Base-by-base conservation (phyloP, 2,797 vertebrate species). In the Bucorvus abyssinicus region DNA sequence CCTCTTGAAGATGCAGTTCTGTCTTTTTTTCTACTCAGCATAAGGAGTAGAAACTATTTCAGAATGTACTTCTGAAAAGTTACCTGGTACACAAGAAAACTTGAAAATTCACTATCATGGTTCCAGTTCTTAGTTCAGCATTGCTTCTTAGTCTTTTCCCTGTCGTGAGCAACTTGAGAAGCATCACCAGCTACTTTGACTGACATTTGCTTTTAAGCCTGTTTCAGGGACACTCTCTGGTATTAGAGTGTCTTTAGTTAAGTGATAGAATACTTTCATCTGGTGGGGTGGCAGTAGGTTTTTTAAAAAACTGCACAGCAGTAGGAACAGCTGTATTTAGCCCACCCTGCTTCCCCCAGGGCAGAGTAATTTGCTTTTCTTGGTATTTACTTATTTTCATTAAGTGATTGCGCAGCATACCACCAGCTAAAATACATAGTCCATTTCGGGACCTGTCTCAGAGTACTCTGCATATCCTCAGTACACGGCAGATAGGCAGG, bases 341-440 rank as follows among this genome's bases (percentile, higher is more conserved):
- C 47, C 47, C 21, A 13, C 21, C 14, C 6, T 12, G 8, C 23
- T 80, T 71, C 27, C 42, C 18, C 10, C 24, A 65, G 47, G 82
- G 61, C 42, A 93, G 50, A 61, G 55, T 69, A 84, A 65, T 91
- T 81, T 79, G 47, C 61, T 94, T 91, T 85, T 91, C 53, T 86
- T 84, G 4, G 17, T 93, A 52, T 90, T 81, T 61, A 36, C 34
- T 10, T 91, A 42, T 76, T 91, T 93, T 90, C 44, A 44, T 76
- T 69, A 90, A 90, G 60, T 59, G 55, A 57, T 60, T 88, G 65
- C 80, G 40, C 61, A 78, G 75, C 55, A 30, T 44, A 42, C 38
- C 24, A 69, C 42, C 59, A 86, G 23, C 42, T 94, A 78, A 84
- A 85, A 81, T 14, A 71, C 32, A 20, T 22, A 70, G 56, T 57